These are phyloP conservation scores for Planiliza haematocheilus DNA, from an alignment of 2,113 vertebrate genomes.

Conservation along the genomic window DNA sequence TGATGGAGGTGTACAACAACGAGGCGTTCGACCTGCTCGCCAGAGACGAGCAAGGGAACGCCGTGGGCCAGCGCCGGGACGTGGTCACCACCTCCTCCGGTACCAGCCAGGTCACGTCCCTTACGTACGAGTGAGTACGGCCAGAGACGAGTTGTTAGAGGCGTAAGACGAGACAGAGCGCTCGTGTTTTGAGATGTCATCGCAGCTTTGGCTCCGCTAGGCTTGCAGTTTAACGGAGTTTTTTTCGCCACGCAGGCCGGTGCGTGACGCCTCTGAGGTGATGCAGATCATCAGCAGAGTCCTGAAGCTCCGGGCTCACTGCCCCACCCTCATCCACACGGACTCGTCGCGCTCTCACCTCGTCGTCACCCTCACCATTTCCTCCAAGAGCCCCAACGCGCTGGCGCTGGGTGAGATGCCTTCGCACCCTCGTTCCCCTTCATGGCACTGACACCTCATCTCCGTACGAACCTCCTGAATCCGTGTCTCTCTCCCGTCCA, in stretches of 20 bases:
- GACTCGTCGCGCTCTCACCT: constrained; percentile 90
- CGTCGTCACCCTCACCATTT: constrained; percentile 84
- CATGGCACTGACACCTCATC: too few species aligned
- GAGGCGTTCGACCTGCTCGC: constrained; percentile 89
- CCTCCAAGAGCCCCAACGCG: constrained; percentile 69
- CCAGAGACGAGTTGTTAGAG: not conserved
- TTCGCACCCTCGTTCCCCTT: too few species aligned
- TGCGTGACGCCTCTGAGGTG: constrained; percentile 79
- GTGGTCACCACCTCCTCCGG: constrained; percentile 82
- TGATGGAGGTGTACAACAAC: constrained; percentile 90
- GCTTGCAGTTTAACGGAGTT: too few species aligned
- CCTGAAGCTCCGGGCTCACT: constrained; percentile 78
- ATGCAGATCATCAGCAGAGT: constrained; percentile 79
- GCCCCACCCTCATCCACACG: constrained; percentile 85
- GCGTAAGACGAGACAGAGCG: too few species aligned
- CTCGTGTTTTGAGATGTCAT: too few species aligned
- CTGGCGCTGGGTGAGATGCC: constrained; percentile 77
- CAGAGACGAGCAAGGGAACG: constrained; percentile 73
- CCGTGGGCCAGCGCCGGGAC: constrained; percentile 73
- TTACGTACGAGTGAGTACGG: constrained; percentile 83
- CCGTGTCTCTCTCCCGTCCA: constrained; percentile 13
- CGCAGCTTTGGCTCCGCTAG: too few species aligned
- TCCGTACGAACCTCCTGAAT: too few species aligned
- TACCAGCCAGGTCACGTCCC: constrained; percentile 76
- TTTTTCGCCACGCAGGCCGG: constrained; percentile 74